Percentiles rank a stretch among this genome's conserved stretches.
These are phyloP conservation scores for Spicauda simplicius DNA, from an alignment of 2,888 invertebrate species.

Conservation along the genomic window DNA sequence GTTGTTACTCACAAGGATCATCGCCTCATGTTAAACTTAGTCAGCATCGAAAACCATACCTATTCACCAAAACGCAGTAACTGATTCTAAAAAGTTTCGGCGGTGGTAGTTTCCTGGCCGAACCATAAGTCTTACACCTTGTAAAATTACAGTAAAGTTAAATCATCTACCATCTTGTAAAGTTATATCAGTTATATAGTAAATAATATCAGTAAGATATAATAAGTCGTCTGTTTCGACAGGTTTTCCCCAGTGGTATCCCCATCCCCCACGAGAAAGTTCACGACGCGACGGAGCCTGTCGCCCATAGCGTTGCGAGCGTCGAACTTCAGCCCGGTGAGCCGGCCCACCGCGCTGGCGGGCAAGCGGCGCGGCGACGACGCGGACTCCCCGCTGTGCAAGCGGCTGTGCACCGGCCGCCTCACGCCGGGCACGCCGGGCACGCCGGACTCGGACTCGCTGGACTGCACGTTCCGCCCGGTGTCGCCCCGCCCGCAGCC, in stretches of 20 bases:
- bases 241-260: conserved; percentile 87
- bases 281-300: conserved; percentile 92
- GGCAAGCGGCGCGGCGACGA: conserved; percentile 88
- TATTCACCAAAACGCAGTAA: too few species aligned
- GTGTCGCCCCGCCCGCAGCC: conserved; percentile 74
- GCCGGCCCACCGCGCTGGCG: conserved; percentile 77
- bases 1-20: too few species aligned
- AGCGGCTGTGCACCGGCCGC: conserved; percentile 70
- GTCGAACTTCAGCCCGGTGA: conserved; percentile 88
- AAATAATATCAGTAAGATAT: too few species aligned
- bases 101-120: too few species aligned
- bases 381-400: conserved; percentile 78
- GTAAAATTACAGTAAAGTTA: too few species aligned
- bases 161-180: too few species aligned
- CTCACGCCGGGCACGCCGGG: conserved; percentile 69
- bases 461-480: conserved; percentile 80
- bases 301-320: conserved; percentile 95
- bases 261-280: conserved; percentile 94
- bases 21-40: too few species aligned
- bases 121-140: too few species aligned
- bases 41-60: too few species aligned
- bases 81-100: too few species aligned
- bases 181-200: too few species aligned
- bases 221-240: neutral
- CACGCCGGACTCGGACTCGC: conserved; percentile 76